Base-by-base conservation (phyloP, 2,888 invertebrate species). In the Plagodis dolabraria region DNA sequence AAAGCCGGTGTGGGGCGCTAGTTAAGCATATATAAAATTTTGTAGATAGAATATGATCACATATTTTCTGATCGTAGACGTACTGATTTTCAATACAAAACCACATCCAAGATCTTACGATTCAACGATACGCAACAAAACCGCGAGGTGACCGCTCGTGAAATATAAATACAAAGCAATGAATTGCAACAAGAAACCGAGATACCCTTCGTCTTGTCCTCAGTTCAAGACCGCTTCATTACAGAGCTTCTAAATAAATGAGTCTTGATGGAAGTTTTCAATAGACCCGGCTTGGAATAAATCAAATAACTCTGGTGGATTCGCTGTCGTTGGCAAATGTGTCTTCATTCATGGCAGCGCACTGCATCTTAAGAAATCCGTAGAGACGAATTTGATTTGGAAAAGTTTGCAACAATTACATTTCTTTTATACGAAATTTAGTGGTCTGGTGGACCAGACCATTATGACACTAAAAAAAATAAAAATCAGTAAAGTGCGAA, bases 311-410 rank as follows among this genome's bases (percentile, higher is more conserved):
- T 84, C 80, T 70, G 71, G 77, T 79, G 83, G 81, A 82, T 86
- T 78, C 80, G 78, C 85, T 85, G 88, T 89, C 86, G 86, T 81
- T 89, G 87, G 90, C 89, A 89, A 91, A 89, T 89, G 91, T 86
- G 87, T 88, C 90, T 91, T 88, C 90, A 91, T 91, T 91, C 92
- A 91, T 89, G 88, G 83, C 80, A 80, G 79, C 74, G 75, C 76
- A 74, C 70, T 64, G 69, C 66, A 43, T 76, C 67, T 82, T 76
- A 77, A 59, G 61, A 66, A 69, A 80, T 66, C 74, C 61, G 67
- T 87, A 68, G 89, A 90, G 89, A 74, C 68, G 22, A 33, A 22
- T 5, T 48, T 9, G 5, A 0, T 12, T 12, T 12, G 0, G n/a
- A 11, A 7, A 36, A 36, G 5, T 4, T 36, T 2, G 1, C 22